These are phyloP conservation scores for Takifugu bimaculatus DNA, from an alignment of 2,113 vertebrate genomes.

Conservation along the genomic window DNA sequence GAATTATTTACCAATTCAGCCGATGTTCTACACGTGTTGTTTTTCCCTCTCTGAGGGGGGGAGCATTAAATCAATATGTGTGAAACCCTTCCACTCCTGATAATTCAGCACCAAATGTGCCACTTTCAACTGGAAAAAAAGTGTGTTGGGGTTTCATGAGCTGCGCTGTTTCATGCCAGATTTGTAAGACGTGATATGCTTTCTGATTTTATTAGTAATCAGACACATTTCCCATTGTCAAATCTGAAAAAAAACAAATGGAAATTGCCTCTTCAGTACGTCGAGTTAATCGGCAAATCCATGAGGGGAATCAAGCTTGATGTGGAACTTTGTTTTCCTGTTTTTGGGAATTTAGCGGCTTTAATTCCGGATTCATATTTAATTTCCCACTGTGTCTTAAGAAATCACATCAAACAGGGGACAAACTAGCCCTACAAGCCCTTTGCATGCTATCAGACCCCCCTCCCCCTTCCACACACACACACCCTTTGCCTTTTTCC, in stretches of 20 bases:
- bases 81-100: conserved; percentile 42
- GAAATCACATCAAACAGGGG: conserved; percentile 66
- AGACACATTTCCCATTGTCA: conserved; percentile 37
- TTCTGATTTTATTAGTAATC: conserved; percentile 58
- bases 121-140: conserved; percentile 9
- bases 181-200: conserved; percentile 30
- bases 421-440: conserved; percentile 67
- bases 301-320: conserved; percentile 47
- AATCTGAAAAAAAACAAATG: conserved; percentile 33
- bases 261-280: conserved; percentile 42
- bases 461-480: conserved; percentile 63
- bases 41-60: conserved; percentile 51
- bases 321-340: conserved; percentile 63
- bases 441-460: conserved; percentile 50
- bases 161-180: not conserved
- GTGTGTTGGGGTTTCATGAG: not conserved
- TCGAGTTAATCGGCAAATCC: conserved; percentile 56
- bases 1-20: conserved; percentile 66
- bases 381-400: conserved; percentile 74
- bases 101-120: conserved; percentile 39
- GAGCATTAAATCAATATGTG: conserved; percentile 52
- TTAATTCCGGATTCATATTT: conserved; percentile 71
- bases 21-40: conserved; percentile 64
- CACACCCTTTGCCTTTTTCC: conserved; percentile 57
- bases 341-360: conserved; percentile 67